Base-by-base conservation (phyloP, 2,113 vertebrate species). In the Eonycteris spelaea region DNA sequence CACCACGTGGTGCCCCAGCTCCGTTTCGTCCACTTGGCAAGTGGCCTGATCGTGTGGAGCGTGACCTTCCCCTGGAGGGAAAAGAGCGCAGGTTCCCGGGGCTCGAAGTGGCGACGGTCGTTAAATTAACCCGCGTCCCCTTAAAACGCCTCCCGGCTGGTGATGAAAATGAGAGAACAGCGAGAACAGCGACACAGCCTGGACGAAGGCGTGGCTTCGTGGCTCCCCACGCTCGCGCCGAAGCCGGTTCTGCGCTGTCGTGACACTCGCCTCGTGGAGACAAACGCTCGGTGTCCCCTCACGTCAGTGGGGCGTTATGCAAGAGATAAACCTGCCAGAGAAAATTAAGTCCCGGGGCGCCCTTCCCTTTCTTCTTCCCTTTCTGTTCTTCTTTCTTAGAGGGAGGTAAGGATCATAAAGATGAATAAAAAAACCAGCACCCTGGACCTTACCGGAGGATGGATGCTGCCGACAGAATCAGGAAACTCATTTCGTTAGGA, bases 1-100 rank as follows among this genome's bases (percentile, higher is more conserved):
- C 0, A 1, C 3, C 2, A 7, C 0, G 4, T 0, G 0, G 1
- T 0, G 33, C 55, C 55, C 38, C 21, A 0, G 21, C 3, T 18
- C n/a, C 2, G 7, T 7, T 8, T 45, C 2, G 48, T 14, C 38
- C 48, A 35, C 16, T 15, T 35, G 79, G 80, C 75, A 7, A 53
- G 63, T 10, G 57, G 71, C 70, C 90, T 86, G 79, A 7, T 83
- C 82, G 16, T n/a, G 40, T 0, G 13, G 84, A n/a, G 30, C 35
- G 12, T 0, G 3, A 12, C 40, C 74, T 70, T 86, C 65, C 68
- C 82, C 68, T n/a, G 30, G 40, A 48, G 85, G 75, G 24, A 2
- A 3, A 33, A 26, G 55, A 0, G 7, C 71, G 51, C 14, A 11
- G 38, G 21, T 92, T 90, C 90, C 90, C 74, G 79, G 74, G 94